Percentiles rank a stretch among this genome's conserved stretches.
phyloP scores from a whole-genome alignment of 1,140 invertebrate genomes.

The Latrodectus geometricus region DNA sequence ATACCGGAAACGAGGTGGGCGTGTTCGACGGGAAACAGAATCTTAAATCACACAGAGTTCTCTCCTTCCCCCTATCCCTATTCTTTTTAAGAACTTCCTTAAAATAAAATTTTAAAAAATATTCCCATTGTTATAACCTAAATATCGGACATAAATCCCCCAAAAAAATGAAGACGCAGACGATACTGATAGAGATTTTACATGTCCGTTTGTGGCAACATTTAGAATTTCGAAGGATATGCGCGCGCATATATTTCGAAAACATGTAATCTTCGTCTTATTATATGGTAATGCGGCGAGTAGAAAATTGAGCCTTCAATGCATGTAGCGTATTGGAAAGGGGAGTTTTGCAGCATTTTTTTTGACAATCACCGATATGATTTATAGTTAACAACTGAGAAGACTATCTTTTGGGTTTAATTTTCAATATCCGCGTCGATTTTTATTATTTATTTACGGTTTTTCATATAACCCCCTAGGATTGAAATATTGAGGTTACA shows the following conservation, averaged over 20 bases:
- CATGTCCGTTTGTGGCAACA: background rate
- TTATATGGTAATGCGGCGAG: slow-evolving; percentile 40
- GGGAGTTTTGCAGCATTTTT: background rate
- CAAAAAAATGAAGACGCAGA: slow-evolving; percentile 8
- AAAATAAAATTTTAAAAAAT: slow-evolving; percentile 8
- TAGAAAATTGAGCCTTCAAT: slow-evolving; percentile 22
- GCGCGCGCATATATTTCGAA: too few species aligned
- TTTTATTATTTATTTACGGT: background rate
- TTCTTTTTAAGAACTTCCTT: background rate
- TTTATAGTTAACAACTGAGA: slow-evolving; percentile 22
- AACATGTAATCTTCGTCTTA: slow-evolving; percentile 52
- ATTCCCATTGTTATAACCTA: background rate
- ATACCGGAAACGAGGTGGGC: slow-evolving; percentile 48
- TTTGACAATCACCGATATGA: slow-evolving; percentile 11
- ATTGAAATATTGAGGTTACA: slow-evolving; percentile 32
- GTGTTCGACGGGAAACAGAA: slow-evolving; percentile 39
- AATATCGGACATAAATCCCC: slow-evolving; percentile 48
- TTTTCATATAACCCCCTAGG: background rate
- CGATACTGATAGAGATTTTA: slow-evolving; percentile 41
- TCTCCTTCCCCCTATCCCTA: background rate
- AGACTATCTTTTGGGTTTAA: slow-evolving; percentile 37
- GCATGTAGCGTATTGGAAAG: background rate
- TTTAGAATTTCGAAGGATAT: background rate
- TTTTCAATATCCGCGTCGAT: slow-evolving; percentile 50
- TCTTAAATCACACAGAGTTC: slow-evolving; percentile 35